Evolutionary conservation across 2,797 vertebrate species (phyloP), one percentile per base, ranked within the genome.

Genomic region (Percopsis omiscomaycus): DNA sequence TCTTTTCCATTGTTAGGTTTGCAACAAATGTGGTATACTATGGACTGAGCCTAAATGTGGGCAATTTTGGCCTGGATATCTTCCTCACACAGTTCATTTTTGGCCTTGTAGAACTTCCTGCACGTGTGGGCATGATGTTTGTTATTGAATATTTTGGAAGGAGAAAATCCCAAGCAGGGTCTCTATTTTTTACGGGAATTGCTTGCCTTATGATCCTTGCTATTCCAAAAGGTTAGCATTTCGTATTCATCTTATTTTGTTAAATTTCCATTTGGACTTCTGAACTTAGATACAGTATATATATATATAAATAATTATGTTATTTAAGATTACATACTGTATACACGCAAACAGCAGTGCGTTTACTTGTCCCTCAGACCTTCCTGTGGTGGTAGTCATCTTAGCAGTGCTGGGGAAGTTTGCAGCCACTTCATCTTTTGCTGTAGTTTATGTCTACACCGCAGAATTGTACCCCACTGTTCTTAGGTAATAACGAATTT

Each of bases 11-110:
- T 77, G 51, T 30, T 61, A 96, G 96, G 96, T 98, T 96, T 89
- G 93, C 86, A 65, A 93, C 93, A 63, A 94, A 93, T 62, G 66
- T 98, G 71, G 87, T 93, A 44, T 98, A 95, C 84, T 98, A 93
- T 0, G 95, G 95, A 3, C 81, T 98, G 74, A 91, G 94, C 65
- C 83, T 98, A 61, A 95, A 94, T 0, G 93, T 97, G 48, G 94
- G 93, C 0, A 91, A 82, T 63, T 98, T 98, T n/a, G 96, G 96
- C 14, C 67, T 96, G 86, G 85, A 97, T 80, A 94, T 97, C 86
- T 97, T 97, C 85, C 87, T 98, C 80, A 97, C 95, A 0, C 95
- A 98, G 84, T 85, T 96, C 2, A 86, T 97, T 6, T 98, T 98
- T 14, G 94, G 93, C 15, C 15, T 87, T 0, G 94, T 92, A 2